These are phyloP conservation scores for Perodicticus potto DNA, from an alignment of 2,797 vertebrate genomes.

Conservation along the genomic window DNA sequence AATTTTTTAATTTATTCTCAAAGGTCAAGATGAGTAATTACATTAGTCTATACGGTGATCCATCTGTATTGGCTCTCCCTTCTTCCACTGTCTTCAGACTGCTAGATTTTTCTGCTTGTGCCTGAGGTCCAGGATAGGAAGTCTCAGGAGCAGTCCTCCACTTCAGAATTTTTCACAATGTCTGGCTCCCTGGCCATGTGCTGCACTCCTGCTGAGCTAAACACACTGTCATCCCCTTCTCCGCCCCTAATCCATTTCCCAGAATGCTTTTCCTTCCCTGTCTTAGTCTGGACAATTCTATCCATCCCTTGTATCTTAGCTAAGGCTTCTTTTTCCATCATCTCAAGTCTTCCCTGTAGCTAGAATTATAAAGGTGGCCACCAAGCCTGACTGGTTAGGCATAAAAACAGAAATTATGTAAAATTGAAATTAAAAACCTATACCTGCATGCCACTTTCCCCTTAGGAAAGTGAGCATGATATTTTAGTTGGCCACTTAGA, in stretches of 20 bases:
- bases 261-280: background rate
- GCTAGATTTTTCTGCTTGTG: background rate
- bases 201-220: background rate
- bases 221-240: rapidly evolving
- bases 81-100: background rate
- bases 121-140: background rate
- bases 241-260: background rate
- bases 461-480: background rate
- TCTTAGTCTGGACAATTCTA: background rate
- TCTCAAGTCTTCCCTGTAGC: background rate
- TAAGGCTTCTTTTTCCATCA: background rate
- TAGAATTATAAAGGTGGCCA: background rate
- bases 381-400: background rate
- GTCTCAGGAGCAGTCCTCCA: background rate
- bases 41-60: background rate
- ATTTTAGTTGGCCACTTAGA: background rate
- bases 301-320: background rate
- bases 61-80: background rate
- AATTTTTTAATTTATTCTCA: background rate
- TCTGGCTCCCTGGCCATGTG: background rate
- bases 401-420: background rate
- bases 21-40: background rate
- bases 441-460: background rate
- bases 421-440: background rate
- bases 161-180: background rate